Conservation (phyloP, 1,140 invertebrate species). For the Papilio polytes region DNA sequence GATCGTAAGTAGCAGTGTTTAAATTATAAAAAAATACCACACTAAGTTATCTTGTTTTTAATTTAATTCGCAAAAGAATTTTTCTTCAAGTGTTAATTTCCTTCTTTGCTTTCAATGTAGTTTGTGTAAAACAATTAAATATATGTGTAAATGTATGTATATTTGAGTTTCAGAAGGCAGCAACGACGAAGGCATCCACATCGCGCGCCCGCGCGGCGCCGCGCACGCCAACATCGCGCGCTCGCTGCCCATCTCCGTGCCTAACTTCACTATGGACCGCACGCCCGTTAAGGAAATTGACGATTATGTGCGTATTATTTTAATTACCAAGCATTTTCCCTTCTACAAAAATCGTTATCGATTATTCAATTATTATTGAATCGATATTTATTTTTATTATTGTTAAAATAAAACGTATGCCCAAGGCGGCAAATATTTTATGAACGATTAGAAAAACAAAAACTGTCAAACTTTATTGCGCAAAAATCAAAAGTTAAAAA, state of each 20-base stretch:
- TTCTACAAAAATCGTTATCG: too few species aligned
- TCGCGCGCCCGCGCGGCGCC: conserved; percentile 56
- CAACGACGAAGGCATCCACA: conserved; percentile 78
- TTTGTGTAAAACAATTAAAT: background rate
- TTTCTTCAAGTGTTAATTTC: background rate
- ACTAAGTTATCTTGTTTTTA: background rate
- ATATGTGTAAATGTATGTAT: background rate
- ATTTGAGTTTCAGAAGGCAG: conserved; percentile 63
- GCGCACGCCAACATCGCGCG: conserved; percentile 63
- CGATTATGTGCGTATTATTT: conserved; percentile 66
- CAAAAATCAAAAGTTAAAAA: too few species aligned
- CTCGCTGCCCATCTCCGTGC: conserved; percentile 78
- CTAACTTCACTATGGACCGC: conserved; percentile 68
- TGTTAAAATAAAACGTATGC: too few species aligned
- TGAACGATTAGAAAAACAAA: too few species aligned
- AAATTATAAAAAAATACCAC: background rate
- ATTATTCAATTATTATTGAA: too few species aligned
- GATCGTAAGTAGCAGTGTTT: conserved; percentile 66
- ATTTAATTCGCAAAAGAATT: background rate
- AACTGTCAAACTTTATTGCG: too few species aligned
- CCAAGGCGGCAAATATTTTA: too few species aligned
- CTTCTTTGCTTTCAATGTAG: conserved; percentile 16
- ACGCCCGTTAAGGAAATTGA: conserved; percentile 63
- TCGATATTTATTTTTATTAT: too few species aligned
- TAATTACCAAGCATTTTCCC: background rate